Evolutionary conservation across 2,113 vertebrate species (phyloP).

Genomic region (Puntigrus tetrazona): DNA sequence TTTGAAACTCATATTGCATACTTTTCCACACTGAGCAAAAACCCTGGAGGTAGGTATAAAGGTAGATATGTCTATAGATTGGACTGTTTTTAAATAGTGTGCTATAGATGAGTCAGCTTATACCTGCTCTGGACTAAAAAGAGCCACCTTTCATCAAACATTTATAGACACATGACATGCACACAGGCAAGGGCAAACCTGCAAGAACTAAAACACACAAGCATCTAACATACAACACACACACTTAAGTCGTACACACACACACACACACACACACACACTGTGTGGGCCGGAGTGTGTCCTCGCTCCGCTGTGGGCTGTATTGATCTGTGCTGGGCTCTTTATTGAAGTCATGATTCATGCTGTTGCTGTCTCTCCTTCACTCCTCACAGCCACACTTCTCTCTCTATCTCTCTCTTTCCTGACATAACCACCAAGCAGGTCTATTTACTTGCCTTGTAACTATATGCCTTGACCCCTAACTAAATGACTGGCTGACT

Average conservation of each 20-base stretch:
- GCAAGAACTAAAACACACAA: constrained; percentile 40
- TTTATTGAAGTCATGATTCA: constrained; percentile 81
- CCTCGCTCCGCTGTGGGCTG: constrained; percentile 66
- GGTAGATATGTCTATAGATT: background rate
- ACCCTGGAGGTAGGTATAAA: background rate
- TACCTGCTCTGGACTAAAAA: constrained; percentile 52
- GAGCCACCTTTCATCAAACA: constrained; percentile 51
- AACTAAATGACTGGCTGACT: constrained; percentile 29
- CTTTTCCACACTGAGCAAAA: background rate
- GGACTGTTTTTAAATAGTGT: constrained; percentile 17
- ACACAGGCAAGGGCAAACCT: constrained; percentile 40
- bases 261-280: constrained; percentile 40
- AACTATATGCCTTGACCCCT: constrained; percentile 38
- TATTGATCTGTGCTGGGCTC: constrained; percentile 76
- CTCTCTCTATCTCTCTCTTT: constrained; percentile 40
- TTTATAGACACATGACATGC: constrained; percentile 52
- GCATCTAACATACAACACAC: constrained; percentile 44
- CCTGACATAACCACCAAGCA: constrained; percentile 55
- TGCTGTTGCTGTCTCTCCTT: constrained; percentile 64
- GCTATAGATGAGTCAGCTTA: constrained; percentile 50
- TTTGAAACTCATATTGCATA: background rate
- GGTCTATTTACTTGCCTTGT: constrained; percentile 58
- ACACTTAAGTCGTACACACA: constrained; percentile 21
- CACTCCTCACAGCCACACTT: constrained; percentile 46
- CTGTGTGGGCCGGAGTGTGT: constrained; percentile 41